A percentile compares a stretch with the other conserved stretches of the same genome.
phyloP scores from a whole-genome alignment of 1,140 invertebrate species.

The Polypedilum vanderplanki region DNA sequence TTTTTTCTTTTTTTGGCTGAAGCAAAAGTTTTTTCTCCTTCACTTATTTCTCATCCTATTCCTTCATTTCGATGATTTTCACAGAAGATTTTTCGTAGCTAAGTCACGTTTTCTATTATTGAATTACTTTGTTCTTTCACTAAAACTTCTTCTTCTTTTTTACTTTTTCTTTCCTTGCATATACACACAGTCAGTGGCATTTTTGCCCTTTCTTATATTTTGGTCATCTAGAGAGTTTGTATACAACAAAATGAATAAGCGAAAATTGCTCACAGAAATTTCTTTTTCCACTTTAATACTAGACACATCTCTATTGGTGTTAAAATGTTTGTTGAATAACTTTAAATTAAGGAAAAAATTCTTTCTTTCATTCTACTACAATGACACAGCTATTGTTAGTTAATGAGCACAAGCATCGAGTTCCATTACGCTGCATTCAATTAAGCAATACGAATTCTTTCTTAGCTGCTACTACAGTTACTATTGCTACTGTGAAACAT shows the following conservation, averaged over 20 bases:
- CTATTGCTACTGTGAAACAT: not conserved
- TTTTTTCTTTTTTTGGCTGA: not conserved
- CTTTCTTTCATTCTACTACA: not conserved
- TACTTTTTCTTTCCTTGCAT: not conserved
- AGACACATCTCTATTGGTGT: too few relatives aligned
- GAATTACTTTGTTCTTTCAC: not conserved
- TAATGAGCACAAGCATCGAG: not conserved
- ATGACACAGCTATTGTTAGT: constrained; percentile 7
- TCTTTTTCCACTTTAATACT: not conserved
- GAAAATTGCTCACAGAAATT: not conserved
- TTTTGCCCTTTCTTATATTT: not conserved
- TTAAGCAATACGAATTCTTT: not conserved
- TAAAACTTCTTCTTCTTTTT: not conserved
- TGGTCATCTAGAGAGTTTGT: not conserved
- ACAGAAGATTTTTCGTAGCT: not conserved
- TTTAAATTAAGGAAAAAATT: not conserved
- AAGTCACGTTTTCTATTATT: constrained; percentile 27
- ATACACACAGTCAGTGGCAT: not conserved
- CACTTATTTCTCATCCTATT: too few relatives aligned
- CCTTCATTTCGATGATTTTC: not conserved
- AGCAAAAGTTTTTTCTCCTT: too few relatives aligned
- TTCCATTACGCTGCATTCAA: constrained; percentile 21
- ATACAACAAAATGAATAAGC: constrained; percentile 1
- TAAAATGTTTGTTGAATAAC: not conserved
- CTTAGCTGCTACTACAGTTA: not conserved